Evolutionary conservation across 2,888 invertebrate genomes (phyloP), one percentile per base, ranked within the genome.

Genomic region (Heliconius aoede): DNA sequence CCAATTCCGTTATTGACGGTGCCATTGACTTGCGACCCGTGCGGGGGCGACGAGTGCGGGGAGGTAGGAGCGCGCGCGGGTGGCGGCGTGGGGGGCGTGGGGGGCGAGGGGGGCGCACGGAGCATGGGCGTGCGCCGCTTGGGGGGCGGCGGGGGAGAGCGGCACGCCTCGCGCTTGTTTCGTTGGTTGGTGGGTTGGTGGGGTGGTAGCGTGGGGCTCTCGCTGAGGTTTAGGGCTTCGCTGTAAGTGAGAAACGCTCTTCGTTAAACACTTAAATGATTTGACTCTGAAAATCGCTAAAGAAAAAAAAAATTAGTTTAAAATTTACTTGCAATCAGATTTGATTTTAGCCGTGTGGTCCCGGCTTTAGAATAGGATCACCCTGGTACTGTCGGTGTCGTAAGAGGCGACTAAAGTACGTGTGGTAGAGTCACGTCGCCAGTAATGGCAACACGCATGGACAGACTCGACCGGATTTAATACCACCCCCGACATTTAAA

Each of bases 221-320:
- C 96, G 79, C 96, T 95, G 60, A 98, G 95, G 91, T 98, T 98
- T 75, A 98, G 94, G 2, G 98, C 98, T 92, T 98, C 98, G 85
- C 97, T 96, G 91, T 71, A 78, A 76, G 28, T 15, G 13, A 55
- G 8, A 21, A n/a, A 21, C 9, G 7, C 9, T 55, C n/a, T 21
- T 55, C 9, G 8, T 55, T 55, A n/a, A 46, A 46, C 15, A 18
- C 46, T 32, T 32, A 32, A 32, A 32, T 1, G 8, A 32, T 32
- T 8, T 32, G 32, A 32, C 7, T 8, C 8, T 32, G 32, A 32
- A 32, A 8, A 32, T 32, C 32, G 8, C 32, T 32, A 30, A 30
- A 30, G 3, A 30, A 30, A 4, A 30, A 32, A 9, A 32, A 32
- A n/a, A n/a, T n/a, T 32, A 32, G 4, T 32, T 32, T 32, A 4